Evolutionary conservation across 1,140 invertebrate species (phyloP), one percentile per base, ranked within the genome.

Genomic region (Aphelenchoides avenae): DNA sequence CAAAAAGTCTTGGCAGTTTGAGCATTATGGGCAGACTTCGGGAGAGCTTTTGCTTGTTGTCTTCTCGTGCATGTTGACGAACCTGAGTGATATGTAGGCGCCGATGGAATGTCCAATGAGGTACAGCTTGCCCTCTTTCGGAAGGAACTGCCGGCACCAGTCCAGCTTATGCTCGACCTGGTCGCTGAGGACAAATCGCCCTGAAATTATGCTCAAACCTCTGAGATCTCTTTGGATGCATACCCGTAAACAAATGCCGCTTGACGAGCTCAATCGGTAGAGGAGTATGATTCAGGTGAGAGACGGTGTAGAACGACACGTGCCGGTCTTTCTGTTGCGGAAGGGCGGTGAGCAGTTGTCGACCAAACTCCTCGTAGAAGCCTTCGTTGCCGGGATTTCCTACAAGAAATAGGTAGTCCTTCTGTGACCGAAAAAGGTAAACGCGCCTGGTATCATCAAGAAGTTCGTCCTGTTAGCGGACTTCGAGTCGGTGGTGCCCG

Each of bases 91-190:
- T 5, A 50, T 50, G 20, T 50, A 50, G n/a, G 18, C 5, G 30
- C 48, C 30, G 30, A 50, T 50, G n/a, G 48, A 50, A 37, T 50
- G 48, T 40, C 48, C 48, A 36, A 50, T n/a, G 13, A 50, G 31
- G 29, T 24, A 50, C 26, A 50, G 6, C 20, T n/a, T n/a, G n/a
- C 31, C 31, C 13, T 50, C 4, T n/a, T 50, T 50, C n/a, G 48
- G 31, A 20, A 50, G 5, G 44, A 37, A 36, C 24, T 50, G 31
- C 18, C 27, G 4, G 15, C 24, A 29, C 34, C 34, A 50, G n/a
- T 29, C 24, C 15, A 37, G 20, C 26, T 50, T 50, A 27, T 50
- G 48, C 6, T 50, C n/a, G n/a, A 50, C 29, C 44, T 50, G 48
- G 3, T 29, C 31, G 6, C n/a, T 37, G 5, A 50, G n/a, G 15